A percentile compares a stretch with the other conserved stretches of the same genome.
Conservation (phyloP, 1,140 invertebrate genomes). For the Dendroctonus ponderosae region DNA sequence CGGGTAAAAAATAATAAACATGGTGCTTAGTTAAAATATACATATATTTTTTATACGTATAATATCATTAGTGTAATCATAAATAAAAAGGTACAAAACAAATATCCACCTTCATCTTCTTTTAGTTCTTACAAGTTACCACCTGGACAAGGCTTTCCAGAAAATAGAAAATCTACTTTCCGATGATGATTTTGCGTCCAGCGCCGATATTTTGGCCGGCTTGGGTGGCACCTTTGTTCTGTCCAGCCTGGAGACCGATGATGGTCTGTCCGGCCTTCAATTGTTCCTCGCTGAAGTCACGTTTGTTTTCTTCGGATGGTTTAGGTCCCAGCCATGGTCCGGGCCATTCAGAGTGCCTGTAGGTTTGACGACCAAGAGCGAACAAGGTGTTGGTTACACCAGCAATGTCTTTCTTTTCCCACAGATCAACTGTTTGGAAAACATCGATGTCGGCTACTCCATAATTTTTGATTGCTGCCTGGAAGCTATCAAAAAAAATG, state of each 20-base stretch:
- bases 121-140: constrained; percentile 4
- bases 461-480: constrained; percentile 81
- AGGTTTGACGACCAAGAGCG: constrained; percentile 87
- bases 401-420: constrained; percentile 91
- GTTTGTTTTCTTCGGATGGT: constrained; percentile 87
- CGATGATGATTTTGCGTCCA: constrained; percentile 81
- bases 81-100: constrained; percentile 27
- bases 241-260: constrained; percentile 94
- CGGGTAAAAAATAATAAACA: not conserved
- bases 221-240: constrained; percentile 92
- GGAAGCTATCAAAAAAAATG: constrained; percentile 67
- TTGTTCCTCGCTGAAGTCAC: constrained; percentile 90
- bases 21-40: not conserved
- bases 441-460: constrained; percentile 91
- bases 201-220: constrained; percentile 92
- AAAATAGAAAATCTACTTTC: constrained; percentile 65
- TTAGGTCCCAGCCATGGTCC: constrained; percentile 87
- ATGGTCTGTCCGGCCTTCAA: constrained; percentile 84
- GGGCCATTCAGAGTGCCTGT: constrained; percentile 85
- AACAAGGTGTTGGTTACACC: constrained; percentile 92
- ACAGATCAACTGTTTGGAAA: constrained; percentile 95
- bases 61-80: constrained; percentile 13
- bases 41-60: constrained; percentile 11
- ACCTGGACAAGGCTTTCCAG: not conserved
- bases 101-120: constrained; percentile 18